phyloP scores from a whole-genome alignment of 2,113 vertebrate genomes.

The Sylvietta virens region DNA sequence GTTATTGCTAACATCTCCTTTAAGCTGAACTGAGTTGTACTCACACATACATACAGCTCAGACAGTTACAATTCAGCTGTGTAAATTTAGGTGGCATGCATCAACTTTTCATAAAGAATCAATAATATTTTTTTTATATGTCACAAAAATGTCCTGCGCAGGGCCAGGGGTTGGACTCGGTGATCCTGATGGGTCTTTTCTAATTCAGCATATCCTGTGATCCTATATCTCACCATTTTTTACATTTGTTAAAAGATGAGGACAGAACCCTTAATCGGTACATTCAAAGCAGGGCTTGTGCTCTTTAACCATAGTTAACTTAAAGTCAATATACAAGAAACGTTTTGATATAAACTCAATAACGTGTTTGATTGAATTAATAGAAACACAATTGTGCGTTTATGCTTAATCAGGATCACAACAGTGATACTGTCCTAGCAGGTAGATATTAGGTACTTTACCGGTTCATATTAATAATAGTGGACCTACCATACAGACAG shows the following conservation, averaged over 20 bases:
- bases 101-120: not conserved
- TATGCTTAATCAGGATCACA: not conserved
- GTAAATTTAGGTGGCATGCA: not conserved
- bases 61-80: not conserved
- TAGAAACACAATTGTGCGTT: not conserved
- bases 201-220: not conserved
- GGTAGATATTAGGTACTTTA: not conserved
- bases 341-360: not conserved
- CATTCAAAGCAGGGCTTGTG: not conserved
- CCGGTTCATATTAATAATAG: not conserved
- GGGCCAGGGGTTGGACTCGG: not conserved
- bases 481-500: not conserved
- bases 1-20: not conserved
- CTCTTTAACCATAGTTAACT: not conserved
- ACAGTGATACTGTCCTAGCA: not conserved
- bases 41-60: not conserved
- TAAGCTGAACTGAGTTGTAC: not conserved
- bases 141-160: fast-evolving
- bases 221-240: not conserved
- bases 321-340: not conserved
- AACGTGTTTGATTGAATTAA: not conserved
- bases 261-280: not conserved
- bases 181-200: not conserved
- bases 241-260: not conserved
- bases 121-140: not conserved